Percentiles rank a stretch among this genome's conserved stretches.
phyloP scores from a whole-genome alignment of 2,113 vertebrate species.

The Corythoichthys haematopterus region DNA sequence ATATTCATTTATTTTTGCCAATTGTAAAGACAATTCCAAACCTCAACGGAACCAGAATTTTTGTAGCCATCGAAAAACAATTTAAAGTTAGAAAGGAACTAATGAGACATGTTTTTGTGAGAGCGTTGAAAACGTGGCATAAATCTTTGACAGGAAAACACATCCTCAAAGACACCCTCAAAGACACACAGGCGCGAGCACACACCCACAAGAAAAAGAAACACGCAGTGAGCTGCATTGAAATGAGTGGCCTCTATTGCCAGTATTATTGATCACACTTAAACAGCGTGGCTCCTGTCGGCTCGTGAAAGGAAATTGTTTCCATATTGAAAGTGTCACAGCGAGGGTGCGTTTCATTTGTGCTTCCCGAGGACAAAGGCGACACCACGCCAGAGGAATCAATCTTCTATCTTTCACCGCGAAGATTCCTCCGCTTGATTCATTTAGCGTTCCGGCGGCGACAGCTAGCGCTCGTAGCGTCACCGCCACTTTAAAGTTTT shows the following conservation, averaged over 20 bases:
- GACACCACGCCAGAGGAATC: constrained; percentile 37
- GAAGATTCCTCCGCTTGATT: not conserved
- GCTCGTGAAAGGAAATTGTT: constrained; percentile 71
- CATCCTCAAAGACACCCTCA: constrained; percentile 1
- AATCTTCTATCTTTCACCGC: constrained; percentile 50
- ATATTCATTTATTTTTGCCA: not conserved
- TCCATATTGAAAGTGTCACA: constrained; percentile 68
- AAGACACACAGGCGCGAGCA: constrained; percentile 8
- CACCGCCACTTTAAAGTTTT: constrained; percentile 1
- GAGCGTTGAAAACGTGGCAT: not conserved
- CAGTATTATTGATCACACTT: constrained; percentile 67
- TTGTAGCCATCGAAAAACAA: not conserved
- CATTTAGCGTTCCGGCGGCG: not conserved
- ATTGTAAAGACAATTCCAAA: no score
- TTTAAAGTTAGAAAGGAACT: not conserved
- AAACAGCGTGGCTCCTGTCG: constrained; percentile 60
- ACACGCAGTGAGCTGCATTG: constrained; percentile 1
- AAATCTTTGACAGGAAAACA: not conserved
- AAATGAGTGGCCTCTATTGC: constrained; percentile 56
- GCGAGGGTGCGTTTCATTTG: constrained; percentile 55
- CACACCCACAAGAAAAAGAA: not conserved
- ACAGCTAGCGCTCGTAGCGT: not conserved
- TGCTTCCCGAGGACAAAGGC: constrained; percentile 30
- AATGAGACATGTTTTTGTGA: not conserved
- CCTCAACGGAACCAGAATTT: not conserved